phyloP scores from a whole-genome alignment of 2,113 vertebrate species.

The Isichthys henryi region DNA sequence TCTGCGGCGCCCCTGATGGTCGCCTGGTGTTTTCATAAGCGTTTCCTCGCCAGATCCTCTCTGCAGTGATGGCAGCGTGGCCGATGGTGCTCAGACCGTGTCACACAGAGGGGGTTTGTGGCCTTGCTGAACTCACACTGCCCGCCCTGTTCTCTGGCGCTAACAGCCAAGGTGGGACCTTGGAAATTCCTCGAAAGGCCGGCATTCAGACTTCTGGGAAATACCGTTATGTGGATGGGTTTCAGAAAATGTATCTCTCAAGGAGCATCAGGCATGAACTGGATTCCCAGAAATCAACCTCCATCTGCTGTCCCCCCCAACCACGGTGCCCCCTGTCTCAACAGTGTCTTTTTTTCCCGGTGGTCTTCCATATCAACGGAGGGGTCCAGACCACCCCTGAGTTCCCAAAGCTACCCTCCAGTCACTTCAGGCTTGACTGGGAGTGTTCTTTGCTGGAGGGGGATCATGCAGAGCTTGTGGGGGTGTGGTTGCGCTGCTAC shows the following conservation, averaged over 20 bases:
- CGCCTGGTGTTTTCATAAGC: neutral
- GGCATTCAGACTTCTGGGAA: neutral
- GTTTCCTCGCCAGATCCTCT: neutral
- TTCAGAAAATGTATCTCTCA: neutral
- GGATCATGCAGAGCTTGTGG: neutral
- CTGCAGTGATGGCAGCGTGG: neutral
- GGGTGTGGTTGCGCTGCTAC: slow-evolving; percentile 32
- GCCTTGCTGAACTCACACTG: neutral
- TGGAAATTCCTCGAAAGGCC: neutral
- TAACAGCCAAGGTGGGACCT: neutral
- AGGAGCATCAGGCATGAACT: neutral
- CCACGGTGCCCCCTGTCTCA: neutral
- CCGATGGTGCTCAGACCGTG: neutral
- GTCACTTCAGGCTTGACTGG: neutral
- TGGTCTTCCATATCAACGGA: neutral
- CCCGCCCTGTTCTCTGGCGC: neutral
- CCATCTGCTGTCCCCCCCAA: neutral
- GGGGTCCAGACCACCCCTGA: neutral
- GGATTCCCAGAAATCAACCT: neutral
- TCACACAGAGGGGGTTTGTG: neutral
- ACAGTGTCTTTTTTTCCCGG: neutral
- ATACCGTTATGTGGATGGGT: neutral
- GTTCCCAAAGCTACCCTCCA: neutral
- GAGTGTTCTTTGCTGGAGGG: neutral
- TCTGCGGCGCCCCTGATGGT: neutral